Conservation (phyloP, 92 coral and sea anemone species). For the Hydrozoanthus gracilis region DNA sequence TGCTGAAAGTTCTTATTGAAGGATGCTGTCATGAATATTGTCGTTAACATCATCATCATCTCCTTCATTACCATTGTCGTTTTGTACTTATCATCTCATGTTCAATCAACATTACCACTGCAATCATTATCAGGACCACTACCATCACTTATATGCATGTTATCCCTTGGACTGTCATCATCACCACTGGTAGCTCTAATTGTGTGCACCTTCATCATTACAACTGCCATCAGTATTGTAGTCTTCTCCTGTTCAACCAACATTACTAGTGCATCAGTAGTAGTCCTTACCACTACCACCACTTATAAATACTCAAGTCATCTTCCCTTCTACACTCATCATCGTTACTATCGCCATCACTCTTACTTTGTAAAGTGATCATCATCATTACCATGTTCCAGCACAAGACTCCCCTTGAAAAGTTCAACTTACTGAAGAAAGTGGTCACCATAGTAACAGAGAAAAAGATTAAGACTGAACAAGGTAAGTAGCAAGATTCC, state of each 20-base stretch:
- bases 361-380: background rate
- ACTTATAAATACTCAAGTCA: no score
- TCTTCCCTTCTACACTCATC: background rate
- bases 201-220: no score
- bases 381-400: background rate
- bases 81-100: background rate
- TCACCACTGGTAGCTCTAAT: no score
- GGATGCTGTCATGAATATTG: no score
- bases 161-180: no score
- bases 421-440: conserved; percentile 89
- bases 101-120: background rate
- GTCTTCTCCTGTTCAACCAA: no score
- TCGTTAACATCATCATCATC: background rate
- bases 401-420: conserved; percentile 94
- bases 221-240: no score
- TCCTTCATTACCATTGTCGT: background rate
- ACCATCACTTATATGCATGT: no score
- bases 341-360: background rate
- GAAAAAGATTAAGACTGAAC: conserved; percentile 81
- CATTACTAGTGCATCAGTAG: no score
- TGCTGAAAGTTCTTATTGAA: no score
- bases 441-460: conserved; percentile 88
- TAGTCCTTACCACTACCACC: no score
- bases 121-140: no score
- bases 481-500: conserved; percentile 48